phyloP scores from a whole-genome alignment of 1,140 invertebrate genomes.

The Choristoneura fumiferana region DNA sequence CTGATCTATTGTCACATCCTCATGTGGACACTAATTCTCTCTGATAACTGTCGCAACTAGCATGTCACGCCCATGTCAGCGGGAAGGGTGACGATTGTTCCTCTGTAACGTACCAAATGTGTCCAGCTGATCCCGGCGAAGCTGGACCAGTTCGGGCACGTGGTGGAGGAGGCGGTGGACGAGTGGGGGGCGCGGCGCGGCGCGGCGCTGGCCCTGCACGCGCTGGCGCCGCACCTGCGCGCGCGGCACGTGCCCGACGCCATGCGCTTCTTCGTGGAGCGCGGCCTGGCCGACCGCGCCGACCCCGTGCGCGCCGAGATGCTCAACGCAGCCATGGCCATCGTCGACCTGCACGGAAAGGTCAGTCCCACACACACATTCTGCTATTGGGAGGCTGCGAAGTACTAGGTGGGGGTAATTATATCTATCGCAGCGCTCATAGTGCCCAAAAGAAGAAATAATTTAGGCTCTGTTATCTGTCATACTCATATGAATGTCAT shows the following conservation, averaged over 20 bases:
- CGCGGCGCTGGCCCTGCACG: slow-evolving; percentile 88
- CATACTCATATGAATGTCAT: too few species aligned
- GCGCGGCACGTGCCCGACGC: slow-evolving; percentile 84
- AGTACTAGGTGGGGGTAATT: too few species aligned
- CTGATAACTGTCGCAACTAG: too few species aligned
- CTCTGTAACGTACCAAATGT: too few species aligned
- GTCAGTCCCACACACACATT: slow-evolving; percentile 54
- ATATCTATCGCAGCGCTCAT: too few species aligned
- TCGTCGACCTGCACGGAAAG: slow-evolving; percentile 96
- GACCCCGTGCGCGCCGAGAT: slow-evolving; percentile 92
- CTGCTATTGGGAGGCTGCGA: too few species aligned
- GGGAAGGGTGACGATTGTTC: too few species aligned
- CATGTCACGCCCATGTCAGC: too few species aligned
- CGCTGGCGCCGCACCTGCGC: slow-evolving; percentile 85
- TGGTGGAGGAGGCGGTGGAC: slow-evolving; percentile 91
- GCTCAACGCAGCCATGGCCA: slow-evolving; percentile 94
- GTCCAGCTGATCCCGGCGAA: slow-evolving; percentile 92
- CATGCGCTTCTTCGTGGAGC: slow-evolving; percentile 91
- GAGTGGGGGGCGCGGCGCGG: slow-evolving; percentile 93
- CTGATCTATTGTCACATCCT: too few species aligned
- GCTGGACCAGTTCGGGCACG: slow-evolving; percentile 94
- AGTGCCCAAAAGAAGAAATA: too few species aligned
- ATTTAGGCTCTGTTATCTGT: too few species aligned
- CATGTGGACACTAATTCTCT: too few species aligned
- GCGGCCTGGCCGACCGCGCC: slow-evolving; percentile 92